Conservation (phyloP, 2,797 vertebrate species). For the Acestrorhynchus altus region DNA sequence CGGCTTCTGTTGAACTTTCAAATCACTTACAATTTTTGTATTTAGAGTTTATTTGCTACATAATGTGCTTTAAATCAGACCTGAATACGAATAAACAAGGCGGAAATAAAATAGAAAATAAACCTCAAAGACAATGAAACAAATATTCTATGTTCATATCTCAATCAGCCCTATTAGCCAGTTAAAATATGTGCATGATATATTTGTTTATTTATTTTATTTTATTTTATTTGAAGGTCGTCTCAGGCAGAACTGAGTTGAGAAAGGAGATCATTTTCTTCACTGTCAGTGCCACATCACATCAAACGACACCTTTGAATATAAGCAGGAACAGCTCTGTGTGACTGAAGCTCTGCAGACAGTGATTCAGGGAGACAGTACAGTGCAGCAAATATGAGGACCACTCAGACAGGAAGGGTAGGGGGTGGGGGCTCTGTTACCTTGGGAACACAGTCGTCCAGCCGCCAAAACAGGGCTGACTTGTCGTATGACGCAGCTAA, state of each 20-base stretch:
- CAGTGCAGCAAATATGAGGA: slow-evolving; percentile 14
- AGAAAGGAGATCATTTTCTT: slow-evolving; percentile 18
- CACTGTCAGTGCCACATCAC: not conserved
- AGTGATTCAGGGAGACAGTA: slow-evolving; percentile 44
- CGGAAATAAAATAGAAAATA: too few relatives aligned
- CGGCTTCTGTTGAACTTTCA: too few relatives aligned
- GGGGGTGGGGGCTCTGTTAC: slow-evolving; percentile 68
- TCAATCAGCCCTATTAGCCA: not conserved
- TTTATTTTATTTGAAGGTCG: not conserved
- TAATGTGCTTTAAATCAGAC: too few relatives aligned
- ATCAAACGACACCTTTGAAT: slow-evolving; percentile 23
- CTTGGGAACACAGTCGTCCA: slow-evolving; percentile 80
- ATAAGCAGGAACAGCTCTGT: slow-evolving; percentile 10
- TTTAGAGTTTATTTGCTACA: too few relatives aligned
- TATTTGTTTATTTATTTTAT: too few relatives aligned
- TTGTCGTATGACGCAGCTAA: slow-evolving; percentile 85
- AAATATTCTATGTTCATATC: too few relatives aligned
- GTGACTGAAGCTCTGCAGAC: slow-evolving; percentile 37
- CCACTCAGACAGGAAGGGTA: slow-evolving; percentile 12
- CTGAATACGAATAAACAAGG: too few relatives aligned
- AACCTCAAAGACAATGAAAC: too few relatives aligned
- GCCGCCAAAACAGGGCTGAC: slow-evolving; percentile 85
- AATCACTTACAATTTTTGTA: too few relatives aligned
- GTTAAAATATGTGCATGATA: not conserved
- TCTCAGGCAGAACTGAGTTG: not conserved